Percentiles rank a stretch among this genome's conserved stretches.
Conservation (phyloP, 2,113 vertebrate genomes). For the Sander lucioperca region DNA sequence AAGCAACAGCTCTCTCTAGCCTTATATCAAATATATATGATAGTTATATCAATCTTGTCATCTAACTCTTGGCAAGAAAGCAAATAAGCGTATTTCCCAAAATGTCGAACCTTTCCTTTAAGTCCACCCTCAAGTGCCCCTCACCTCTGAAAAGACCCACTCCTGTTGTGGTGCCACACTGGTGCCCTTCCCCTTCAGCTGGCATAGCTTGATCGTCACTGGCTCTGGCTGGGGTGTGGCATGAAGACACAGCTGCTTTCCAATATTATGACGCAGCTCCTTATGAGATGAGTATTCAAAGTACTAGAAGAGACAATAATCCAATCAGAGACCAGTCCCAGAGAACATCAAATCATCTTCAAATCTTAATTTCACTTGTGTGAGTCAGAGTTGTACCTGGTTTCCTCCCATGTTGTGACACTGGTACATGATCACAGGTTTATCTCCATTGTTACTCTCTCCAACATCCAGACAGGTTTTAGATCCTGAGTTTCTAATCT, state of each 20-base stretch:
- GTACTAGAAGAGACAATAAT: constrained; percentile 84
- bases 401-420: constrained; percentile 98
- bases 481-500: constrained; percentile 90
- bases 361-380: background rate
- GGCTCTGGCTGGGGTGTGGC: constrained; percentile 36
- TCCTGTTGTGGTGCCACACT: constrained; percentile 85
- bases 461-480: constrained; percentile 92
- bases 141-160: constrained; percentile 91
- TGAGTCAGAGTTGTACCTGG: constrained; percentile 85
- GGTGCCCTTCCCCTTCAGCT: constrained; percentile 85
- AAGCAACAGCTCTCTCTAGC: background rate
- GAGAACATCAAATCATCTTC: background rate
- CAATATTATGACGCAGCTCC: constrained; percentile 95
- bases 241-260: constrained; percentile 92
- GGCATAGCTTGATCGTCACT: constrained; percentile 86
- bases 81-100: background rate
- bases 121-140: constrained; percentile 16
- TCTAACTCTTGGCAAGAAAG: background rate
- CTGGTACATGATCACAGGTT: constrained; percentile 92
- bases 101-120: background rate
- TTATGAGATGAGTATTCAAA: constrained; percentile 92
- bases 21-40: background rate
- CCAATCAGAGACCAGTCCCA: constrained; percentile 12
- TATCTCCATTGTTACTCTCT: constrained; percentile 90
- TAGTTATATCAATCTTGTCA: background rate